A percentile compares a stretch with the other conserved stretches of the same genome.
These are phyloP conservation scores for Parotocinclus haroldoi DNA, from an alignment of 2,797 vertebrate genomes.

Conservation along the genomic window DNA sequence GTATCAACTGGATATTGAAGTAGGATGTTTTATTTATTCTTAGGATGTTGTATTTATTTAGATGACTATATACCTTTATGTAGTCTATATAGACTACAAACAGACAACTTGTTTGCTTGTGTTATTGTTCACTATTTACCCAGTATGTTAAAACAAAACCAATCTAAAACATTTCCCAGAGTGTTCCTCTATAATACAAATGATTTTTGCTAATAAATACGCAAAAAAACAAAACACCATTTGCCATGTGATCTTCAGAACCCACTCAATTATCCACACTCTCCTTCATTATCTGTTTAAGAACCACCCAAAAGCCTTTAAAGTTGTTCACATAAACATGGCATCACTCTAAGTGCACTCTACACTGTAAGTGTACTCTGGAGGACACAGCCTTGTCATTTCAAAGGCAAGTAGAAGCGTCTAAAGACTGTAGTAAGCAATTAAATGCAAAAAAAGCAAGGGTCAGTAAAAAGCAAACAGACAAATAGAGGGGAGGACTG, in stretches of 20 bases:
- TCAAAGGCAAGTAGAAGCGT: slow-evolving; percentile 63
- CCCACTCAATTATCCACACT: slow-evolving; percentile 22
- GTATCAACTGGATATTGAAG: neutral
- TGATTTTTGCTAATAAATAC: neutral
- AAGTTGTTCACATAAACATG: slow-evolving; percentile 32
- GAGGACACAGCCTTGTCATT: slow-evolving; percentile 66
- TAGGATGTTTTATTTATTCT: neutral
- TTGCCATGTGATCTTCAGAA: slow-evolving; percentile 3
- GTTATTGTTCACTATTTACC: no score
- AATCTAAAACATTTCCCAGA: no score
- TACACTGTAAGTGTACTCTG: slow-evolving; percentile 15
- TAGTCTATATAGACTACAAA: no score
- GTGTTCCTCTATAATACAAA: neutral
- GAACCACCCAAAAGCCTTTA: slow-evolving; percentile 27
- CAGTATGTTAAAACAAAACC: no score
- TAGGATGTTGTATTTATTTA: no score
- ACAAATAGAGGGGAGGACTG: neutral
- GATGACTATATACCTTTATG: no score
- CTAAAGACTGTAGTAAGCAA: slow-evolving; percentile 62
- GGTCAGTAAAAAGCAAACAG: slow-evolving; percentile 52
- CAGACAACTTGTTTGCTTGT: no score
- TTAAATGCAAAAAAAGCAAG: slow-evolving; percentile 57
- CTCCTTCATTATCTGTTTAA: slow-evolving; percentile 25
- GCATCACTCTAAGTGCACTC: slow-evolving; percentile 23
- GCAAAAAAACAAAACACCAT: neutral